phyloP scores from a whole-genome alignment of 2,797 vertebrate species.

The Micropoecilia bifurca region DNA sequence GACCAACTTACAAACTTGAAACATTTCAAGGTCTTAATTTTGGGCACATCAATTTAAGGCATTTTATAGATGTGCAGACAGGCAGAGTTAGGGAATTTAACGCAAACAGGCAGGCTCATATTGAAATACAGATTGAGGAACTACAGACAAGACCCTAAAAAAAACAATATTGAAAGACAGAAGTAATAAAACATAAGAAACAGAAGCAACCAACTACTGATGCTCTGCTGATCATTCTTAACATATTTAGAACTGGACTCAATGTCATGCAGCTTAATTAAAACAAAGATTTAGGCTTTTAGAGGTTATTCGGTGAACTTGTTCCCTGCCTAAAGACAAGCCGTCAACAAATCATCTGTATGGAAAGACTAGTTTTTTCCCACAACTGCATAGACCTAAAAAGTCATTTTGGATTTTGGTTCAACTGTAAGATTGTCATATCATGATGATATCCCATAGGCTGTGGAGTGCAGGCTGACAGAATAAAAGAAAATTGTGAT shows the following conservation, averaged over 20 bases:
- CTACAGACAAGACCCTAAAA: not conserved
- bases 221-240: not conserved
- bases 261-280: not conserved
- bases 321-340: not conserved
- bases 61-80: not conserved
- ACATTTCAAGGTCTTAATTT: too few species aligned
- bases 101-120: not conserved
- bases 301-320: not conserved
- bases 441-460: not conserved
- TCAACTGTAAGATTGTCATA: not conserved
- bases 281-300: not conserved
- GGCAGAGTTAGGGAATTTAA: not conserved
- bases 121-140: not conserved
- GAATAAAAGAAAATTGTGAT: not conserved
- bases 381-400: not conserved
- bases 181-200: not conserved
- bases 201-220: not conserved
- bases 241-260: not conserved
- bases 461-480: not conserved
- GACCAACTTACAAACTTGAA: too few species aligned
- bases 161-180: not conserved
- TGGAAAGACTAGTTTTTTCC: not conserved
- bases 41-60: too few species aligned
- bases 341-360: not conserved
- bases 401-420: not conserved